Evolutionary conservation across 2,797 vertebrate genomes (phyloP).

Genomic region (Gymnothorax javanicus): DNA sequence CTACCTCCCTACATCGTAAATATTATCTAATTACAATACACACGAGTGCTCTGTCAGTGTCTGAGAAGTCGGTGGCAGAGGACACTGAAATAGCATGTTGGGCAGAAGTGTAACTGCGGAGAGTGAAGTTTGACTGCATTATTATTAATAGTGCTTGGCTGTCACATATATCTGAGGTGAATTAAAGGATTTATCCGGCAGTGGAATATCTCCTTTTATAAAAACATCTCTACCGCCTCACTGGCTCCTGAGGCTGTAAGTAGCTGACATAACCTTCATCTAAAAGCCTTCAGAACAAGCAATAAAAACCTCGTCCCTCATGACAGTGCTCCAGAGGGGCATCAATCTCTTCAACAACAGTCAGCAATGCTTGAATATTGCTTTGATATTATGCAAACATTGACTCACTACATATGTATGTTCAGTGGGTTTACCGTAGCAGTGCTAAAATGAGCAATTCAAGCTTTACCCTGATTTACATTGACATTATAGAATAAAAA

Average conservation of each 20-base stretch:
- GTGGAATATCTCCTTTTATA: slow-evolving; percentile 5
- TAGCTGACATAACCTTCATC: slow-evolving; percentile 20
- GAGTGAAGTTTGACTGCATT: not conserved
- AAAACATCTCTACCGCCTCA: not conserved
- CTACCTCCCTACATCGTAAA: not conserved
- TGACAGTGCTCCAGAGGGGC: not conserved
- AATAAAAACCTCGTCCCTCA: slow-evolving; percentile 25
- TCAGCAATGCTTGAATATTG: not conserved
- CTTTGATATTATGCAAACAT: not conserved
- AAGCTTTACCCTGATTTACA: not conserved
- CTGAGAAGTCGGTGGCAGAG: not conserved
- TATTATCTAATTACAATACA: slow-evolving; percentile 5
- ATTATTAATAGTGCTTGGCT: slow-evolving; percentile 15
- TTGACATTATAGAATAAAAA: not conserved
- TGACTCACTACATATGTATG: not conserved
- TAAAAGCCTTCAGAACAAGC: not conserved
- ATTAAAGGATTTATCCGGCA: slow-evolving; percentile 3
- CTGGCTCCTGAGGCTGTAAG: not conserved
- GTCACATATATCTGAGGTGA: slow-evolving; percentile 9
- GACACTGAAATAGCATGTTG: not conserved
- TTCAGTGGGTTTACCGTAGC: not conserved
- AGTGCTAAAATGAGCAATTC: not conserved
- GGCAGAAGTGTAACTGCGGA: not conserved
- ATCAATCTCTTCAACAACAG: not conserved
- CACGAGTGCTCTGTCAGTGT: not conserved